phyloP scores from a whole-genome alignment of 2,888 invertebrate species.

The Lasioglossum malachurum region DNA sequence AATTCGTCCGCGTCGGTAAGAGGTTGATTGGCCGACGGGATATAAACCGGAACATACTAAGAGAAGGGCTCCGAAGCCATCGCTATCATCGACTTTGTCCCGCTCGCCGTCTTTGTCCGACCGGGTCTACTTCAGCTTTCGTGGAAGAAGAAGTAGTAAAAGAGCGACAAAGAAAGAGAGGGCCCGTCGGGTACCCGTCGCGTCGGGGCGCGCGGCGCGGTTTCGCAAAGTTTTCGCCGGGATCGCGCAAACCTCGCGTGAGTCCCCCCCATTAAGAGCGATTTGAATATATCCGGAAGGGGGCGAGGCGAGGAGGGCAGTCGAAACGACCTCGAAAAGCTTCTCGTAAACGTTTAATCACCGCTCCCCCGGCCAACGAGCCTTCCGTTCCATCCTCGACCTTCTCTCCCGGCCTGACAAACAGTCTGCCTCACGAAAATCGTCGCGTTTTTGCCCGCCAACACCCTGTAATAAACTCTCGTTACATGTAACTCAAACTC shows the following conservation, averaged over 20 bases:
- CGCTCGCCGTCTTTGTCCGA: constrained; percentile 25
- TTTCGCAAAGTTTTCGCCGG: constrained; percentile 56
- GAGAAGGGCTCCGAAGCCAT: not conserved
- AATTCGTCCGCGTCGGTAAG: not conserved
- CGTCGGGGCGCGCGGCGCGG: constrained; percentile 21
- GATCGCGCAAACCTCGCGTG: constrained; percentile 62
- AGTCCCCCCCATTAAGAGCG: constrained; percentile 57
- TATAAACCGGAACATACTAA: constrained; percentile 15
- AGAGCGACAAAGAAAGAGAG: not conserved
- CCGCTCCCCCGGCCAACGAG: constrained; percentile 52
- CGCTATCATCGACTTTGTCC: not conserved
- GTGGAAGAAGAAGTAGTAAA: not conserved
- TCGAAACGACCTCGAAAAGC: constrained; percentile 66
- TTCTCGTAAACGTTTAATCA: constrained; percentile 70
- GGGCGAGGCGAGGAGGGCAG: constrained; percentile 48
- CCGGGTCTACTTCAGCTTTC: constrained; percentile 33
- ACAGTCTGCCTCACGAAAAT: constrained; percentile 10
- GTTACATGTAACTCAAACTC: not conserved
- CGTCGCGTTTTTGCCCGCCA: constrained; percentile 6
- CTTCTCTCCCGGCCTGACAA: constrained; percentile 14
- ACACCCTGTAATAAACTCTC: constrained; percentile 8
- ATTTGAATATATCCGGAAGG: constrained; percentile 70
- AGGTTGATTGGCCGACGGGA: constrained; percentile 23
- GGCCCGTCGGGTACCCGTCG: not conserved
- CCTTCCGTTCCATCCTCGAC: constrained; percentile 24